Evolutionary conservation across 2,113 vertebrate species (phyloP).

Genomic region (Cyphomyrus plagiostoma): DNA sequence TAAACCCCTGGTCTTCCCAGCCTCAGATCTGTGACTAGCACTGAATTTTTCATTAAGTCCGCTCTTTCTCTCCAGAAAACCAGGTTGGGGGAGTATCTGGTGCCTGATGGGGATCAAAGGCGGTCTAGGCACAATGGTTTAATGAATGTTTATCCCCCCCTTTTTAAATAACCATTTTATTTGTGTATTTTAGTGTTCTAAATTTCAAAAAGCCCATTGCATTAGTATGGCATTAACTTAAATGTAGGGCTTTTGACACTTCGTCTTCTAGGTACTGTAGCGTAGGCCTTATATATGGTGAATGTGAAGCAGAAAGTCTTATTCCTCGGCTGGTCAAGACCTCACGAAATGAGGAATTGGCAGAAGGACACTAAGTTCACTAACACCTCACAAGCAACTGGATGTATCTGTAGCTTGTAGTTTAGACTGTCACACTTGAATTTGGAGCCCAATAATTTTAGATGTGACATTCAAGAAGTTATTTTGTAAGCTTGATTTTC

Average conservation of each 20-base stretch:
- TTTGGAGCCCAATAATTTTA: slow-evolving; percentile 18
- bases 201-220: slow-evolving; percentile 17
- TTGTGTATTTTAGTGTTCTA: slow-evolving; percentile 12
- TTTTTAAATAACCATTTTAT: background rate
- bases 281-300: slow-evolving; percentile 32
- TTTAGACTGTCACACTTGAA: slow-evolving; percentile 24
- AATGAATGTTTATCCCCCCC: slow-evolving; percentile 6
- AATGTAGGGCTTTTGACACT: slow-evolving; percentile 11
- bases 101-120: background rate
- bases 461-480: slow-evolving; percentile 7
- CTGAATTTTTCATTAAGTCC: slow-evolving; percentile 3
- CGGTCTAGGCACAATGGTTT: slow-evolving; percentile 14
- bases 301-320: slow-evolving; percentile 29
- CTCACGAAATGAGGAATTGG: slow-evolving; percentile 24
- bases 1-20: background rate
- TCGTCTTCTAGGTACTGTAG: slow-evolving; percentile 46
- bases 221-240: slow-evolving; percentile 18
- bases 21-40: slow-evolving; percentile 2
- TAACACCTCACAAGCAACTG: background rate
- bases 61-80: background rate
- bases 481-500: background rate
- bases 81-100: background rate
- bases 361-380: slow-evolving; percentile 14
- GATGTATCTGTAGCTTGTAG: slow-evolving; percentile 8
- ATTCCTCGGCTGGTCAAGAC: background rate